Evolutionary conservation across 1,140 invertebrate genomes (phyloP), one percentile per base, ranked within the genome.

Genomic region (Drosophila nigromelanica): DNA sequence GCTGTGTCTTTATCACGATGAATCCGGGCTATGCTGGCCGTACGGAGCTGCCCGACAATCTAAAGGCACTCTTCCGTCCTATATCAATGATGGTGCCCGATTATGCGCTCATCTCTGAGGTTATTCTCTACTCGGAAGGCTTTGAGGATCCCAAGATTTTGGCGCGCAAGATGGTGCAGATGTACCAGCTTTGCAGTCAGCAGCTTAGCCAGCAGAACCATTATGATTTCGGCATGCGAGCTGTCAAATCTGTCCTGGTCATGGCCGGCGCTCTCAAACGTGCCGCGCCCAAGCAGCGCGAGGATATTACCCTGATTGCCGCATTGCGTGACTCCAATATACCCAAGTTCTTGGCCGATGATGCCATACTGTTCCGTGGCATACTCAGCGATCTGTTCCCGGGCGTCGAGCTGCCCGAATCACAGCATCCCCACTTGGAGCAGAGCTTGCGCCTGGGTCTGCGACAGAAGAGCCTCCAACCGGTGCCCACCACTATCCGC

Each of bases 81-180:
- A 95, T 98, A 54, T 94, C 97, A 3, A 98, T 98, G 97, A 98
- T 98, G 97, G 97, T 98, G 45, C 97, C 97, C 0, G 96, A 98
- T 93, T 98, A 98, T 87, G 96, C 95, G 12, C 93, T 98, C 7
- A 98, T 98, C 78, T 97, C 97, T 24, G 97, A 98, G 93, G 97
- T 98, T 4, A 98, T 97, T 54, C 92, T 98, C 1, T 98, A 98
- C 90, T 98, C 97, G 0, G 97, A 98, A 93, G 97, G 97, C 15
- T 98, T 98, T 82, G 96, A 97, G 86, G 95, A 96, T 3, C 97
- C 96, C 2, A 98, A 97, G 90, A 93, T 94, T 3, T 92, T 98
- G 14, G 96, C 97, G 0, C 94, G 96, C 68, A 98, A 98, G 91
- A 98, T 98, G 95, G 95, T 96, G 0, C 95, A 98, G 86, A 97